Evolutionary conservation across 2,888 invertebrate species (phyloP), one percentile per base, ranked within the genome.

Genomic region (Eupithecia tripunctaria): DNA sequence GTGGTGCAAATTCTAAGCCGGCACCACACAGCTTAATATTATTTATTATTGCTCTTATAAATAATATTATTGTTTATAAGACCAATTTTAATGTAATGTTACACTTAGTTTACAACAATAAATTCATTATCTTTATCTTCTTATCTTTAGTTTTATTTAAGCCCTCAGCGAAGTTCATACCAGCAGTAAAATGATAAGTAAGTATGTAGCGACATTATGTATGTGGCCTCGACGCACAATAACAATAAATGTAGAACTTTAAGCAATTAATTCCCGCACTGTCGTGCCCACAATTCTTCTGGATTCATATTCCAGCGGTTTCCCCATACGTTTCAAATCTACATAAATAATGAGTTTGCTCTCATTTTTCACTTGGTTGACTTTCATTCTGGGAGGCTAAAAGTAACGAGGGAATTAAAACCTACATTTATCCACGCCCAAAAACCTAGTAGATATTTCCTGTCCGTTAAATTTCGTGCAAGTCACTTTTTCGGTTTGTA

Each of bases 291-390:
- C 74, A 72, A 68, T 72, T 75, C 67, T 75, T 75, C 67, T 70
- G 67, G 67, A 72, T 72, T 72, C 72, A 75, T 72, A 72, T 70
- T 64, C 71, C 74, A 74, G 71, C 67, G 59, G 74, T 67, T 71
- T 63, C 65, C 64, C 65, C 63, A 75, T 75, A 75, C 72, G 74
- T 67, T 75, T 67, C 64, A 70, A 67, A 75, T 72, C 72, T 72
- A 70, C 74, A 72, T 75, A 72, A 75, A 67, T 75, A 75, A 75
- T 75, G 74, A 70, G 69, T 72, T 75, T 72, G 67, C 70, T 75
- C 64, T 67, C 70, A 72, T 75, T 72, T 70, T 75, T 47, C 71
- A 69, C 71, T 70, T 59, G 62, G 69, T 60, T 67, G 63, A 47
- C 64, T 72, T 15, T 69, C 67, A 72, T 70, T 72, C 69, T 63